These are phyloP conservation scores for Parasteatoda lunata DNA, from an alignment of 2,888 invertebrate species.

Conservation along the genomic window DNA sequence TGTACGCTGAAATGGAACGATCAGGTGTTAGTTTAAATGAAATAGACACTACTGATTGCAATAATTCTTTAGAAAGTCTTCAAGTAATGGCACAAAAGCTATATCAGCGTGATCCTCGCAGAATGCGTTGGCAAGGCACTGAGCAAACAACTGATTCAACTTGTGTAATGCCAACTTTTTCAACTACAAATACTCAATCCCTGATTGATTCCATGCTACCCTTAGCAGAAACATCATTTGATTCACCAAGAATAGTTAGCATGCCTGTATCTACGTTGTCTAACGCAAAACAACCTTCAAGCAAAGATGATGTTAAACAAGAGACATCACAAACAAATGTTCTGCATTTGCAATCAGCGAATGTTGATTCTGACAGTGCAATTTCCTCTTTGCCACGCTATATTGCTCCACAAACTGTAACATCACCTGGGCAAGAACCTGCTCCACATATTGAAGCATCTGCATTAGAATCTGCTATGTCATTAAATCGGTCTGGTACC, in stretches of 20 bases:
- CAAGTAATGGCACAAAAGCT: conserved; percentile 77
- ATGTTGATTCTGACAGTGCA: conserved; percentile 34
- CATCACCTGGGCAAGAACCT: conserved; percentile 28
- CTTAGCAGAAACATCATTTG: conserved; percentile 34
- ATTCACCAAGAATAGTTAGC: conserved; percentile 21
- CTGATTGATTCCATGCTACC: conserved; percentile 37
- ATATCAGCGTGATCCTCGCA: conserved; percentile 72
- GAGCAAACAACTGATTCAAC: conserved; percentile 54
- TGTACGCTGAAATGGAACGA: conserved; percentile 94
- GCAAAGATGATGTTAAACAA: conserved; percentile 40
- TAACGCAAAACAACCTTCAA: conserved; percentile 30
- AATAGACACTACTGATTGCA: conserved; percentile 97
- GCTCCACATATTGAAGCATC: conserved; percentile 26
- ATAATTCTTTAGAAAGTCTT: conserved; percentile 92
- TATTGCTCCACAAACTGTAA: conserved; percentile 21
- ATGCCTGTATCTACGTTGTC: conserved; percentile 37
- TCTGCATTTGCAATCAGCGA: conserved; percentile 28
- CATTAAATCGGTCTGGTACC: conserved; percentile 69
- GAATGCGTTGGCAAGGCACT: conserved; percentile 70
- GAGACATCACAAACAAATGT: conserved; percentile 40
- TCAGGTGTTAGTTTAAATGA: conserved; percentile 92
- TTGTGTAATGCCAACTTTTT: conserved; percentile 24
- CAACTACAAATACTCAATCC: conserved; percentile 14
- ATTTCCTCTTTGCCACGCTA: conserved; percentile 36
- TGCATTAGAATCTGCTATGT: conserved; percentile 38